Evolutionary conservation across 2,888 invertebrate species (phyloP).

Genomic region (Nezara viridula): DNA sequence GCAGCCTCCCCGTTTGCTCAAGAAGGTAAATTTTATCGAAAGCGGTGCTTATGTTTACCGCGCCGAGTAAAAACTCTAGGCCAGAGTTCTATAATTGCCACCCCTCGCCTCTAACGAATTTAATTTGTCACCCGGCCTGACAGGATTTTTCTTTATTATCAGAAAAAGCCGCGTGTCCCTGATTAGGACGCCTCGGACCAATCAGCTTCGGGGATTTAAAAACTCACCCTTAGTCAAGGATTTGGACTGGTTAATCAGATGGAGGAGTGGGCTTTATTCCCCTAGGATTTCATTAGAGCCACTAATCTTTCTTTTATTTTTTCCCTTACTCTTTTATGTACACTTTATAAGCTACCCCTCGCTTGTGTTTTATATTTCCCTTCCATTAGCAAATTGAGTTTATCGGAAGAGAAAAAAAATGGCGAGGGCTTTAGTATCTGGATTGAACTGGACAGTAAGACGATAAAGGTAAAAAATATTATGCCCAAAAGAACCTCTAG

Average conservation of each 20-base stretch:
- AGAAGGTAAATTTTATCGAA: constrained; percentile 34
- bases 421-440: not conserved
- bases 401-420: not conserved
- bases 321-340: constrained; percentile 8
- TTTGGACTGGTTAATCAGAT: constrained; percentile 56
- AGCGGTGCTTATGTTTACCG: constrained; percentile 47
- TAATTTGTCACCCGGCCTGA: constrained; percentile 52
- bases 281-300: constrained; percentile 56
- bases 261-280: constrained; percentile 45
- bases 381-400: constrained; percentile 44
- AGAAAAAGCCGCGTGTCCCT: constrained; percentile 51
- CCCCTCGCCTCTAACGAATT: constrained; percentile 52
- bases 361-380: not conserved
- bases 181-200: constrained; percentile 54
- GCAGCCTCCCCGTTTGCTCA: not conserved
- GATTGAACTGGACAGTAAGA: not conserved
- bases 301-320: constrained; percentile 53
- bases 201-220: constrained; percentile 54
- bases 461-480: not conserved
- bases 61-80: constrained; percentile 1
- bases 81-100: constrained; percentile 39
- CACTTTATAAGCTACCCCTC: constrained; percentile 30
- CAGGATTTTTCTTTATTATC: constrained; percentile 51
- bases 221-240: constrained; percentile 49
- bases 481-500: not conserved